Evolutionary conservation across 2,888 invertebrate genomes (phyloP), one percentile per base, ranked within the genome.

Genomic region (Galerucella calmariensis): DNA sequence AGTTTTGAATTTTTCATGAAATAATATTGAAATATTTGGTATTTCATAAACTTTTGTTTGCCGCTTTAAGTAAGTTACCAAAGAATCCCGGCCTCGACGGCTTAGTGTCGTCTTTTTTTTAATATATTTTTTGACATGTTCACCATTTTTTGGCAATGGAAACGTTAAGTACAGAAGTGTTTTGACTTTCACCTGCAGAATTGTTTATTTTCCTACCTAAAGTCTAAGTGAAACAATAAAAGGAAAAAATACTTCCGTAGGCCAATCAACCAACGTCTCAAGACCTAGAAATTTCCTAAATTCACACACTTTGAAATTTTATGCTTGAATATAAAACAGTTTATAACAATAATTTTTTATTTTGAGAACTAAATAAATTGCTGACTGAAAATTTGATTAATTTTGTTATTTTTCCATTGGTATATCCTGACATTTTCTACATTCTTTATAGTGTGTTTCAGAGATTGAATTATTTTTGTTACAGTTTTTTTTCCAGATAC

Each of bases 201-300:
- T 61, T 69, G 48, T 69, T 61, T 69, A 41, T 58, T 69, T 61
- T 46, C 24, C 61, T 67, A 67, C 58, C 58, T 69, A 69, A 61
- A 24, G 61, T 5, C 59, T 69, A 69, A 69, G 68, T 44, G 27
- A 69, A 69, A 69, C 68, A 59, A 69, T 69, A 59, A 69, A 69
- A 59, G 24, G 24, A 59, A 46, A 61, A 35, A 35, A 14, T 1
- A 1, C 4, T 12, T 14, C n/a, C 4, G 11, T 61, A 35, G 35
- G 61, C 61, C 61, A 61, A 35, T 61, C 61, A 61, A 6, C n/a
- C 9, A 41, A 41, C 9, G 35, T 41, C 8, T 41, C 1, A 8
- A 41, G 5, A 41, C 8, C 35, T 35, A 8, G 35, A 8, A 35
- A 35, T 8, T 8, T 8, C 5, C 8, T 8, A 8, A 35, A 35